Base-by-base conservation (phyloP, 2,888 invertebrate species). In the Spisula solida region DNA sequence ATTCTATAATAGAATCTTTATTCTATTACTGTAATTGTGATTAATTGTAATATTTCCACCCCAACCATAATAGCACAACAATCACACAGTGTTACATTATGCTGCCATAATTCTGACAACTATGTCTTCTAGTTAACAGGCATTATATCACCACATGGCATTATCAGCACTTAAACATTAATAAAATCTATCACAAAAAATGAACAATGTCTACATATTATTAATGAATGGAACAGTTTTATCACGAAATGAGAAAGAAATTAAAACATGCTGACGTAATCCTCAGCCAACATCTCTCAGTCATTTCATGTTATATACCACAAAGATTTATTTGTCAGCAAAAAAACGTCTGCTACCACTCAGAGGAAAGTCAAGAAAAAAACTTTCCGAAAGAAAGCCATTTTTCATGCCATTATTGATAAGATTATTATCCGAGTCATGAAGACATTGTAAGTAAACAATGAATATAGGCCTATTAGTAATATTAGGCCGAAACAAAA, bases 311-410 rank as follows among this genome's bases (percentile, higher is more conserved):
- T 25, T 60, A 5, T 60, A 5, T 75, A 75, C 75, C 31, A 75
- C 75, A 75, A 75, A 75, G 75, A 75, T 75, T 75, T 34, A 31
- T 75, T 75, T 75, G 75, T 75, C 31, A 34, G 75, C 14, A 34
- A 75, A 75, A 70, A 70, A 75, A 34, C 12, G 75, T 34, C 75
- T 34, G 75, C 75, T 18, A 75, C 34, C 0, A 14, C 29, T 34
- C 29, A 34, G 34, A 75, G 41, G 8, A 18, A 18, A 34, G 14
- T 75, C 31, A 31, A 34, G 18, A 75, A 75, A 75, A 75, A 31
- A 66, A 66, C 10, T 25, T n/a, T 66, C 25, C n/a, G 25, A 66
- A 25, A 75, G 34, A 75, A 75, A 75, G 34, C 75, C 34, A 34
- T 75, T 75, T 75, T 31, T 75, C 75, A 75, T 75, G 75, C 25